These are phyloP conservation scores for Allolobophora icterica DNA, from an alignment of 2,888 invertebrate species.

Conservation along the genomic window DNA sequence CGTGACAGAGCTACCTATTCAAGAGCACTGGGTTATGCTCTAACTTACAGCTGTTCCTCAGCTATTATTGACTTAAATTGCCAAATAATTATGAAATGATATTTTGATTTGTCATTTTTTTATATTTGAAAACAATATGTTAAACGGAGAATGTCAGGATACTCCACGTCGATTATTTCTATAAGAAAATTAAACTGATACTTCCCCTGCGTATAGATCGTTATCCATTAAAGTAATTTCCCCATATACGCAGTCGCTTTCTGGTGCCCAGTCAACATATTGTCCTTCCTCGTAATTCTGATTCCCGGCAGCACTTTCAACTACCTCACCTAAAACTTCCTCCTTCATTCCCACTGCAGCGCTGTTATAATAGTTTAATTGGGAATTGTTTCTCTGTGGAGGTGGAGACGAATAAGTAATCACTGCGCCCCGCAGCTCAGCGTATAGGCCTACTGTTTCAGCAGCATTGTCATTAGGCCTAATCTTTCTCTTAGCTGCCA, in stretches of 20 bases:
- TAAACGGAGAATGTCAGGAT: neutral
- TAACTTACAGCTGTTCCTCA: too few relatives aligned
- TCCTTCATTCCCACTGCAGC: constrained; percentile 3
- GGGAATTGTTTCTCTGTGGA: neutral
- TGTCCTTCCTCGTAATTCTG: neutral
- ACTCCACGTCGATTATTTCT: neutral
- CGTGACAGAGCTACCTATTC: too few relatives aligned
- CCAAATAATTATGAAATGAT: too few relatives aligned
- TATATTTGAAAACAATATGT: neutral
- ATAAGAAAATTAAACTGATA: neutral
- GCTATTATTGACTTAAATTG: too few relatives aligned
- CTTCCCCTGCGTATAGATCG: neutral
- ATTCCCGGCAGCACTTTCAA: neutral
- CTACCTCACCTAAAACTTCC: neutral
- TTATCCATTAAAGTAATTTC: neutral
- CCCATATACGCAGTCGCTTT: neutral
- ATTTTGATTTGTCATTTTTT: too few relatives aligned
- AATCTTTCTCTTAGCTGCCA: neutral
- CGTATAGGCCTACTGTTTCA: neutral
- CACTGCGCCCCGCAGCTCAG: neutral
- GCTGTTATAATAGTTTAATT: neutral
- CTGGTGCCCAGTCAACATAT: neutral
- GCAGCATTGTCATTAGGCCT: too few relatives aligned
- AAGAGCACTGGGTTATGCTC: too few relatives aligned
- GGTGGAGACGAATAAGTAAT: neutral